Base-by-base conservation (phyloP, 2,797 vertebrate genomes). In the Chaenodraco wilsoni region DNA sequence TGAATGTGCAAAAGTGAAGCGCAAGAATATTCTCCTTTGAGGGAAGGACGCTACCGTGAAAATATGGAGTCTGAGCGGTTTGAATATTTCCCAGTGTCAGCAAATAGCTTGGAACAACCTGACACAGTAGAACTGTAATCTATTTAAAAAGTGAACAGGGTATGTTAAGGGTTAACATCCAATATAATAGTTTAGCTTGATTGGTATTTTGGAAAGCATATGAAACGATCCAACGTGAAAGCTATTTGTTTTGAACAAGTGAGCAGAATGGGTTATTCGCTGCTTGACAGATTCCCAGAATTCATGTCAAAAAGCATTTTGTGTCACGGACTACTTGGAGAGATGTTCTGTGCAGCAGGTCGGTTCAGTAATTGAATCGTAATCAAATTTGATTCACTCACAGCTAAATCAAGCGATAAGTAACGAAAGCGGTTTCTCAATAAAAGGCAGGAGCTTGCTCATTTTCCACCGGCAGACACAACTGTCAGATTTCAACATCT, bases 371-470 rank as follows among this genome's bases (percentile, higher is more conserved):
- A 83, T 78, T 72, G 67, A 58, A 69, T 66, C 65, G 56, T 72
- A 67, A 86, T 84, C 63, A 70, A 62, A 55, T 67, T 2, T 12
- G 17, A 80, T 82, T 60, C 33, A 46, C 72, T 71, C 76, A 13
- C 17, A 15, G 55, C 73, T 78, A 58, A 63, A 64, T 81, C 59
- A 33, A 69, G 56, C 50, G 51, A 64, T 50, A 12, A 71, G 41
- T 27, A 61, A 50, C 1, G 1, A 74, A 74, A n/a, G 43, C 33
- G 8, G 12, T 23, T 12, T 65, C 57, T 15, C 8, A 16, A 49
- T n/a, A 44, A 51, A 27, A 60, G 21, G 37, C 23, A 21, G 64
- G 49, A 16, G 37, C 37, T 15, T 7, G 33, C 31, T 61, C 15
- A 27, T 79, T 58, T 54, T 58, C 27, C 37, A 33, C 56, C 1